Percentiles rank a stretch among this genome's conserved stretches.
These are phyloP conservation scores for Sesia apiformis DNA, from an alignment of 2,888 invertebrate genomes.

Conservation along the genomic window DNA sequence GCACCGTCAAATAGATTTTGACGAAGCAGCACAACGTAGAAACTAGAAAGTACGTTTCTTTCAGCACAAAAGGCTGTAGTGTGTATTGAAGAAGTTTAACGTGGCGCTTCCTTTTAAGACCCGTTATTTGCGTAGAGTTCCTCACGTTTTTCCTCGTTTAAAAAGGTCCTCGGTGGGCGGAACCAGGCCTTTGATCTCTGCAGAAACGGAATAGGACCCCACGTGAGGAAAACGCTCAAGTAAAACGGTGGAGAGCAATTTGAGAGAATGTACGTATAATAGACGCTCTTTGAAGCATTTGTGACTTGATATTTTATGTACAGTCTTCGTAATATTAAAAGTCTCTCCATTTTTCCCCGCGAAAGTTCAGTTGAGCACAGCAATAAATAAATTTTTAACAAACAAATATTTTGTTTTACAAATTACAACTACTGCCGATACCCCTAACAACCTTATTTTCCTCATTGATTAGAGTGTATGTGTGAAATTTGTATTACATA, in stretches of 20 bases:
- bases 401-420: too few relatives aligned
- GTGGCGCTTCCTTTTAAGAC: conserved; percentile 14
- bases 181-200: conserved; percentile 25
- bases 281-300: background rate
- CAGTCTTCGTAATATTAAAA: background rate
- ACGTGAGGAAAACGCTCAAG: conserved; percentile 2
- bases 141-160: conserved; percentile 21
- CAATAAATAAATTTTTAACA: too few relatives aligned
- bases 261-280: background rate
- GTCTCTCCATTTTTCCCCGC: too few relatives aligned
- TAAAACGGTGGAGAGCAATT: background rate
- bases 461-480: too few relatives aligned
- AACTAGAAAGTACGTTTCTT: background rate
- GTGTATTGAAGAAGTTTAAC: background rate
- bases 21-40: background rate
- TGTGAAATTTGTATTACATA: too few relatives aligned
- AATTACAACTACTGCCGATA: too few relatives aligned
- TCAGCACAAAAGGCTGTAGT: background rate
- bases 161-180: conserved; percentile 20
- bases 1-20: background rate
- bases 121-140: conserved; percentile 19
- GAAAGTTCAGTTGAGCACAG: too few relatives aligned
- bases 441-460: too few relatives aligned
- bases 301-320: background rate
- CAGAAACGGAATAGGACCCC: conserved; percentile 18